Conservation (phyloP, 2,113 vertebrate species). For the Pluvialis apricaria region DNA sequence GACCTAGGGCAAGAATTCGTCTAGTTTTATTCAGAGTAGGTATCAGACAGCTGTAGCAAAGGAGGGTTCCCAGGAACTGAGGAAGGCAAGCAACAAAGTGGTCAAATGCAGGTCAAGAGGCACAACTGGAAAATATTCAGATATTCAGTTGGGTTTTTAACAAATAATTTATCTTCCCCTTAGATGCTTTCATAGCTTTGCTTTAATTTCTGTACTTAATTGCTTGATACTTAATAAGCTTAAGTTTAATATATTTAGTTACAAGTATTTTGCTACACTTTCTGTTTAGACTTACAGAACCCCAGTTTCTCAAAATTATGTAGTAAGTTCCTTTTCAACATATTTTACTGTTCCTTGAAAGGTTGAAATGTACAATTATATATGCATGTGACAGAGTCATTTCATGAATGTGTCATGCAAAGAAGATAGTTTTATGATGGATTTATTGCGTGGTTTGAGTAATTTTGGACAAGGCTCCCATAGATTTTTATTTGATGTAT, state of each 20-base stretch:
- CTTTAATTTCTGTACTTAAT: not conserved
- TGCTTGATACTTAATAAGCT: not conserved
- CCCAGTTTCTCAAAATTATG: not conserved
- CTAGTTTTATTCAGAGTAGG: not conserved
- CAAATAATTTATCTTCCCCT: not conserved
- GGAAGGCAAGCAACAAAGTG: not conserved
- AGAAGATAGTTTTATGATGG: not conserved
- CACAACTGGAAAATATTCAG: not conserved
- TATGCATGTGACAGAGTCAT: not conserved
- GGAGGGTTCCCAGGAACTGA: not conserved
- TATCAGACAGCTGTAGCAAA: not conserved
- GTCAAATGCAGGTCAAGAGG: not conserved
- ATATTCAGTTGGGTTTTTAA: not conserved
- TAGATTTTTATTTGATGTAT: conserved; percentile 27
- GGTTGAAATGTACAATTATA: not conserved
- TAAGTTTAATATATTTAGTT: conserved; percentile 1
- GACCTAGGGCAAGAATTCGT: not conserved
- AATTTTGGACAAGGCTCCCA: not conserved
- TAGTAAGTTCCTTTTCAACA: not conserved
- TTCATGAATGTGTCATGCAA: not conserved
- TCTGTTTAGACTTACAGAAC: not conserved
- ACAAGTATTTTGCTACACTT: not conserved
- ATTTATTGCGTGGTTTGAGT: conserved; percentile 24
- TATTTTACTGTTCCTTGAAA: not conserved
- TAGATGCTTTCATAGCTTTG: not conserved